A percentile compares a stretch with the other conserved stretches of the same genome.
Conservation (phyloP, 37 sponge, comb jelly and placozoan species). For the Diacarnus erythraeanus region DNA sequence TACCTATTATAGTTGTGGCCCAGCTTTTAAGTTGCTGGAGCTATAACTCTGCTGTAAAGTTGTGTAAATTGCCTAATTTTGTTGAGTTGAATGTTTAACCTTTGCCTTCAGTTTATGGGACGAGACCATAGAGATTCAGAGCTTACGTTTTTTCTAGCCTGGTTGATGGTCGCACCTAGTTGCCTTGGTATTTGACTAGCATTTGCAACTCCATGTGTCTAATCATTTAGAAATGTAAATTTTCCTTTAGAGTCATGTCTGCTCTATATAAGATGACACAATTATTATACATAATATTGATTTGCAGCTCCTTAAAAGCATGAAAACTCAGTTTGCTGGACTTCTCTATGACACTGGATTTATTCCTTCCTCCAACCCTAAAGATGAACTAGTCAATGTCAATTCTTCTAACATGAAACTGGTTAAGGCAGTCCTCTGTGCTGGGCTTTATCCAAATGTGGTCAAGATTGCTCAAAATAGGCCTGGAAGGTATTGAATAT, state of each 20-base stretch:
- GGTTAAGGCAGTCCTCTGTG: constrained; percentile 79
- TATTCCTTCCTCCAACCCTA: constrained; percentile 45
- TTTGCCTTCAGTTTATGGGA: too few relatives aligned
- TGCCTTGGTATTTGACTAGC: background rate
- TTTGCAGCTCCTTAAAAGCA: constrained; percentile 64
- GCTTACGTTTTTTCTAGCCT: too few relatives aligned
- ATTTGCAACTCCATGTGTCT: background rate
- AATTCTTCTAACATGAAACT: constrained; percentile 73
- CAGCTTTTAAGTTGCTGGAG: too few relatives aligned
- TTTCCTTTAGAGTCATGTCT: background rate
- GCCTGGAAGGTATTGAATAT: constrained; percentile 24
- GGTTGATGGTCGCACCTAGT: too few relatives aligned
- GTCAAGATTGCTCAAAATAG: constrained; percentile 45
- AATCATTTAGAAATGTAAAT: background rate
- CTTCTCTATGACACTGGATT: constrained; percentile 70
- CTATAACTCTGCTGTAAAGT: too few relatives aligned
- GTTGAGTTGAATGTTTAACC: too few relatives aligned
- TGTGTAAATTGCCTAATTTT: too few relatives aligned
- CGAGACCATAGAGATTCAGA: too few relatives aligned
- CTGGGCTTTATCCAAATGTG: constrained; percentile 87
- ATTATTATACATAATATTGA: too few relatives aligned
- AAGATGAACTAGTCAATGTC: constrained; percentile 34
- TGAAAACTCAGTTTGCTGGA: constrained; percentile 83
- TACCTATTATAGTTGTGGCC: too few relatives aligned
- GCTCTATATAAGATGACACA: too few relatives aligned